A percentile compares a stretch with the other conserved stretches of the same genome.
These are phyloP conservation scores for Ctenicera cuprea DNA, from an alignment of 2,888 invertebrate genomes.

Conservation along the genomic window DNA sequence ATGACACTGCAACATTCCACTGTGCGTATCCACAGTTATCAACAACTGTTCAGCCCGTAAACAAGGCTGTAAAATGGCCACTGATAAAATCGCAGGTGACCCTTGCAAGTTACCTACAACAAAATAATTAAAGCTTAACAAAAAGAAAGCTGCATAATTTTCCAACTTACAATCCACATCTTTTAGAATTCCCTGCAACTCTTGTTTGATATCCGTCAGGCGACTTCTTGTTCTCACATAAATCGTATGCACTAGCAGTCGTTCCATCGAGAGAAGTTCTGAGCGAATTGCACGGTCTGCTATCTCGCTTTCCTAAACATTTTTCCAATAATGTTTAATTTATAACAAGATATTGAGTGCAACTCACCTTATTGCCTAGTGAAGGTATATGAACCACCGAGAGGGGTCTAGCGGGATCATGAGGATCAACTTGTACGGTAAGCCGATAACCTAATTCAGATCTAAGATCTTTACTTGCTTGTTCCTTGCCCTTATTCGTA, in stretches of 20 bases:
- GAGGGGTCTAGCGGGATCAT: slow-evolving; percentile 85
- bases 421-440: slow-evolving; percentile 90
- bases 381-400: slow-evolving; percentile 82
- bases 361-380: slow-evolving; percentile 78
- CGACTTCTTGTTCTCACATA: slow-evolving; percentile 93
- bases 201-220: slow-evolving; percentile 86
- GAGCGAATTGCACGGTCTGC: slow-evolving; percentile 88
- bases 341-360: too few relatives aligned
- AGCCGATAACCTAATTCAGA: slow-evolving; percentile 92
- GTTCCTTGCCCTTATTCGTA: slow-evolving; percentile 73
- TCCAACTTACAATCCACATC: slow-evolving; percentile 80
- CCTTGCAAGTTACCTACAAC: slow-evolving; percentile 88
- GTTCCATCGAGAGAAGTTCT: slow-evolving; percentile 96
- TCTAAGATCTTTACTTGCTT: slow-evolving; percentile 78
- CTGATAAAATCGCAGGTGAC: slow-evolving; percentile 93
- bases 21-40: slow-evolving; percentile 95
- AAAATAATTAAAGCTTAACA: background rate
- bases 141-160: background rate
- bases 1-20: slow-evolving; percentile 93
- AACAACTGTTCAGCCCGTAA: slow-evolving; percentile 93
- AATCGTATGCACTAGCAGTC: slow-evolving; percentile 94
- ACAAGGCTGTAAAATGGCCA: slow-evolving; percentile 92
- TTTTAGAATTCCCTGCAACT: slow-evolving; percentile 82
- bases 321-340: slow-evolving; percentile 50
- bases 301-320: slow-evolving; percentile 77